Conservation (phyloP, 1,140 invertebrate species). For the Schlechtendalia chinensis region DNA sequence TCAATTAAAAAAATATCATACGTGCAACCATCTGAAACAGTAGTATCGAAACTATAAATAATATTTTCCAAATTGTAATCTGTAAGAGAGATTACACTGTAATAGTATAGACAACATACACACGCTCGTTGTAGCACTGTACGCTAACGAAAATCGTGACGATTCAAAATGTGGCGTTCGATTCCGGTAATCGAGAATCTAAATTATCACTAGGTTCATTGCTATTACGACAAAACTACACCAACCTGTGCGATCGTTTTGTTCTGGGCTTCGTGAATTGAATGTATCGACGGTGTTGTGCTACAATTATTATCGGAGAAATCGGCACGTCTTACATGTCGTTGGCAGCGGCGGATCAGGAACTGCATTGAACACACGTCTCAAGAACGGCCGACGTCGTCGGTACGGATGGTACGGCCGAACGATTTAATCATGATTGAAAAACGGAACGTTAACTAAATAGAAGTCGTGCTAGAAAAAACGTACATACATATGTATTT, state of each 20-base stretch:
- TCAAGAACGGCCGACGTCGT: neutral
- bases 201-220: no score
- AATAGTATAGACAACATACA: no score
- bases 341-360: neutral
- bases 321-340: slow-evolving; percentile 1
- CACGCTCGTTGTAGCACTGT: no score
- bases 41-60: no score
- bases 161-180: no score
- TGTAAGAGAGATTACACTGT: no score
- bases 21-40: no score
- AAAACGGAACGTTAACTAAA: slow-evolving; percentile 1
- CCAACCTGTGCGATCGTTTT: slow-evolving; percentile 23
- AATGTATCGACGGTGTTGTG: neutral
- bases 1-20: no score
- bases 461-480: neutral
- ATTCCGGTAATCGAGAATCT: no score
- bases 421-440: slow-evolving; percentile 22
- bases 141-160: no score
- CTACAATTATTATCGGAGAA: neutral
- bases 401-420: neutral
- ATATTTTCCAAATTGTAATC: no score
- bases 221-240: no score
- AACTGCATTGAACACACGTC: neutral
- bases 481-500: neutral
- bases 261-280: neutral